phyloP scores from a whole-genome alignment of 2,113 vertebrate genomes.

The Carassius carassius region DNA sequence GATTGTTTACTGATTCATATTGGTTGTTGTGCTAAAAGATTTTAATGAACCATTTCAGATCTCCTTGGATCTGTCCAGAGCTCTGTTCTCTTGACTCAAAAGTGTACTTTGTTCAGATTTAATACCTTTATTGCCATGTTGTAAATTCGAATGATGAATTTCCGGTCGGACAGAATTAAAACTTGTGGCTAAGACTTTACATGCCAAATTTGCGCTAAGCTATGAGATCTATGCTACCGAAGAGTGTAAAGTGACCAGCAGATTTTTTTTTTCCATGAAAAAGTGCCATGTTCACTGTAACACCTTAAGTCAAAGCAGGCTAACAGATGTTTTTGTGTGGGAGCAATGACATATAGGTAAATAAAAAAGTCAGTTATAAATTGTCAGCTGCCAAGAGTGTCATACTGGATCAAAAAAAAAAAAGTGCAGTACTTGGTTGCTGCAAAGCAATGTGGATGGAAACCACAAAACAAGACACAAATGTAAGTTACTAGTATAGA shows the following conservation, averaged over 20 bases:
- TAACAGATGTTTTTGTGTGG: conserved; percentile 30
- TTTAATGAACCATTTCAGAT: not conserved
- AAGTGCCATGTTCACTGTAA: conserved; percentile 46
- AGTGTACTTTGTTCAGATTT: conserved; percentile 18
- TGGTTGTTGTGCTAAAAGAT: conserved; percentile 49
- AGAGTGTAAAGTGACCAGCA: conserved; percentile 26
- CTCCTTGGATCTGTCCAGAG: conserved; percentile 5
- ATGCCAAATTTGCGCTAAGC: conserved; percentile 10
- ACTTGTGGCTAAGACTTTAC: not conserved
- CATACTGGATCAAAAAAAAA: conserved; percentile 16
- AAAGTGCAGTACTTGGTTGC: conserved; percentile 17
- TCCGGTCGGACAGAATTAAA: conserved; percentile 27
- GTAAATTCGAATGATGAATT: conserved; percentile 1
- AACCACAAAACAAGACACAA: not conserved
- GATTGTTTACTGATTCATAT: conserved; percentile 46
- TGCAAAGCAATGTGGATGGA: conserved; percentile 7
- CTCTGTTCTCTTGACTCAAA: not conserved
- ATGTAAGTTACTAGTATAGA: conserved; percentile 14
- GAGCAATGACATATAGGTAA: conserved; percentile 11
- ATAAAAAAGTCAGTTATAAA: not conserved
- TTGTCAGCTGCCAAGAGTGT: conserved; percentile 14
- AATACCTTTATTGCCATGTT: conserved; percentile 13
- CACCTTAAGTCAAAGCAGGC: conserved; percentile 27
- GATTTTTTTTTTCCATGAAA: conserved; percentile 25
- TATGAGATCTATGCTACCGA: not conserved